phyloP scores from a whole-genome alignment of 2,888 invertebrate species.

The Drosophila peninsularis region DNA sequence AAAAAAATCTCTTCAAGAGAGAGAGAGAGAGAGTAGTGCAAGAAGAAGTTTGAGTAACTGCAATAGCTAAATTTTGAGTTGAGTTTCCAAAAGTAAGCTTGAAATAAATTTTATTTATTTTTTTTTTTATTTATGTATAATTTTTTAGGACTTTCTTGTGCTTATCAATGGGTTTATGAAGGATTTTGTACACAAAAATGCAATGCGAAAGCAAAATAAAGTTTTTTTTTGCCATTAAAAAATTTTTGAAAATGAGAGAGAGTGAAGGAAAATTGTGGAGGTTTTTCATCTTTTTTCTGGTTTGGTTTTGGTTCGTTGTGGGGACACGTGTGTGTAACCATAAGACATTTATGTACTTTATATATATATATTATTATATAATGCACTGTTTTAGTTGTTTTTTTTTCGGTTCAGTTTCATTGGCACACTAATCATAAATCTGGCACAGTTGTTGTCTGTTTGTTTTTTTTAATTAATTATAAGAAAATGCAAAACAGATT shows the following conservation, averaged over 20 bases:
- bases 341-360: conserved; percentile 82
- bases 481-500: conserved; percentile 72
- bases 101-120: neutral
- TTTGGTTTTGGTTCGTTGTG: conserved; percentile 29
- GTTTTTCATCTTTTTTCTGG: conserved; percentile 13
- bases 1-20: conserved; percentile 1
- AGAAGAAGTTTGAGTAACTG: neutral
- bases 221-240: conserved; percentile 23
- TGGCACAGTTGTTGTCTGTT: conserved; percentile 49
- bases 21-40: neutral
- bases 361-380: conserved; percentile 28
- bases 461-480: conserved; percentile 32
- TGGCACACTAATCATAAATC: conserved; percentile 35
- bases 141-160: conserved; percentile 28
- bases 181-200: conserved; percentile 32
- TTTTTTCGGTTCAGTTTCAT: conserved; percentile 18
- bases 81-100: neutral
- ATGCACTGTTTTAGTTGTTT: conserved; percentile 19
- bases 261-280: conserved; percentile 24
- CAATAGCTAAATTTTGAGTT: conserved; percentile 2
- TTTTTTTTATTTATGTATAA: neutral
- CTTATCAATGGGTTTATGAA: conserved; percentile 21
- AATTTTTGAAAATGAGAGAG: neutral
- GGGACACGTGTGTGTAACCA: conserved; percentile 84
- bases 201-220: conserved; percentile 49